Evolutionary conservation across 2,113 vertebrate genomes (phyloP).

Genomic region (Pristiophorus japonicus): DNA sequence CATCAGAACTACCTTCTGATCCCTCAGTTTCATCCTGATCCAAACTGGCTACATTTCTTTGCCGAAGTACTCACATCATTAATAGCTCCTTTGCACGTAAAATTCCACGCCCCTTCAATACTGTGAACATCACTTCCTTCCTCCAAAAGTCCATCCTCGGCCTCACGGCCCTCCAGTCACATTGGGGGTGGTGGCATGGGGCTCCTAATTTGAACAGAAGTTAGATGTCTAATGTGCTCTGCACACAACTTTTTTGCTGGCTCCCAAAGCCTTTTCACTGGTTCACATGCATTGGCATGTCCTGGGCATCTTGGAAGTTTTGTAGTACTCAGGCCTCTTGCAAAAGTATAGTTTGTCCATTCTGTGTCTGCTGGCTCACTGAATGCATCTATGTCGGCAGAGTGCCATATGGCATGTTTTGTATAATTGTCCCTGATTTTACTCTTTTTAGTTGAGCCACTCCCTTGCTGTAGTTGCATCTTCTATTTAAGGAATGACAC

Average conservation of each 20-base stretch:
- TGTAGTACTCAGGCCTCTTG: not conserved
- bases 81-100: not conserved
- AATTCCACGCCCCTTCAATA: not conserved
- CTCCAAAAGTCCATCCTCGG: not conserved
- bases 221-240: not conserved
- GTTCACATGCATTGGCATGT: not conserved
- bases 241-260: not conserved
- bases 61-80: not conserved
- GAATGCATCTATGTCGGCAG: not conserved
- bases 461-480: not conserved
- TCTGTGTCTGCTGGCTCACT: not conserved
- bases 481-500: not conserved
- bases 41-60: not conserved
- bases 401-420: not conserved
- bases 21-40: not conserved
- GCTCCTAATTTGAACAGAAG: not conserved
- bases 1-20: not conserved
- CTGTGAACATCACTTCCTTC: not conserved
- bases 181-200: not conserved
- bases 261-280: not conserved
- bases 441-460: not conserved
- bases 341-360: not conserved
- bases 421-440: not conserved
- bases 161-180: not conserved
- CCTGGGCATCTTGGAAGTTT: not conserved